Conservation (phyloP, 2,113 vertebrate species). For the Poicephalus meyeri region DNA sequence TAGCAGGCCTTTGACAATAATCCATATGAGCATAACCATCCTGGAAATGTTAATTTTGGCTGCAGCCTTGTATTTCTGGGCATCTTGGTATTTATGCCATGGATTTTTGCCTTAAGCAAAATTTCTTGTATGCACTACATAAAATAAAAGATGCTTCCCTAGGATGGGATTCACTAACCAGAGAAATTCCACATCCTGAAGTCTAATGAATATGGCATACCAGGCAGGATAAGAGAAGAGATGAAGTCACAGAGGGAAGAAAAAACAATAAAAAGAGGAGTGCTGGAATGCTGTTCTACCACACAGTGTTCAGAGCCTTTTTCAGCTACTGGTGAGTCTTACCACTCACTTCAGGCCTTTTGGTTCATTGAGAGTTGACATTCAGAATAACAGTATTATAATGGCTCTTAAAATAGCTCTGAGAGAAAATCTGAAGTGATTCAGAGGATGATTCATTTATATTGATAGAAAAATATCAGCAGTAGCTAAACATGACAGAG, state of each 20-base stretch:
- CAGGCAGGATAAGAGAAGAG: background rate
- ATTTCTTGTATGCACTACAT: background rate
- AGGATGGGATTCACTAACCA: background rate
- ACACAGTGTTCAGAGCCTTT: background rate
- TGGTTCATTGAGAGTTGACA: conserved; percentile 17
- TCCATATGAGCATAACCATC: background rate
- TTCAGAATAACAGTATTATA: conserved; percentile 13
- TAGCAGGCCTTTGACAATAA: background rate
- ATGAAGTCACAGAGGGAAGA: background rate
- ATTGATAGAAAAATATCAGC: conserved; percentile 55
- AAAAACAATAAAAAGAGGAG: background rate
- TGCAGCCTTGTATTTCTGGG: background rate
- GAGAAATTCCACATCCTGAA: background rate
- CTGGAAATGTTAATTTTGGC: background rate
- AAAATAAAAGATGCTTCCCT: background rate
- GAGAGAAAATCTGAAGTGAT: conserved; percentile 55
- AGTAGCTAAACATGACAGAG: conserved; percentile 48
- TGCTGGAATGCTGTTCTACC: background rate
- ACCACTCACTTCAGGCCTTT: conserved; percentile 16
- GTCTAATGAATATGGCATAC: background rate
- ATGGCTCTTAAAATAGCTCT: conserved; percentile 15
- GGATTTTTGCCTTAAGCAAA: background rate
- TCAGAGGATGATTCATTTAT: conserved; percentile 59
- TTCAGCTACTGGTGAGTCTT: background rate
- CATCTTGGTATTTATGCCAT: background rate